These are phyloP conservation scores for Agrilus planipennis DNA, from an alignment of 1,140 invertebrate genomes.

Conservation along the genomic window DNA sequence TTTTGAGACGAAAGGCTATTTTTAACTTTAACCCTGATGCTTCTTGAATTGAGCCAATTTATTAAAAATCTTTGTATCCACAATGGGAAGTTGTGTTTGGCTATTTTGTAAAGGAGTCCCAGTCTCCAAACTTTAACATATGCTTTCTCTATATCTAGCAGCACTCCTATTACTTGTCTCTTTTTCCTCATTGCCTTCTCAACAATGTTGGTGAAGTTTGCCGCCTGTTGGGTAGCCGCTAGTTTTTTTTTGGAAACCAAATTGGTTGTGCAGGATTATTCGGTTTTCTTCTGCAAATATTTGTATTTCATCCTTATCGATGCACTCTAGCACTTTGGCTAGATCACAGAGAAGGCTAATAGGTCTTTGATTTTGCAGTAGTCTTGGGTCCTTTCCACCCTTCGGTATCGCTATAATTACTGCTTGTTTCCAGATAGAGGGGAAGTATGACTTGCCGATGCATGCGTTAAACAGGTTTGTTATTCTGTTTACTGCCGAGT, in stretches of 20 bases:
- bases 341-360: too few relatives aligned
- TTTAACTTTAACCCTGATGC: too few relatives aligned
- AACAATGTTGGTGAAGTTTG: not conserved
- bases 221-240: not conserved
- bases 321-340: not conserved
- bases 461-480: not conserved
- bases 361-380: too few relatives aligned
- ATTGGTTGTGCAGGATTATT: not conserved
- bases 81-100: too few relatives aligned
- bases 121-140: not conserved
- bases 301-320: not conserved
- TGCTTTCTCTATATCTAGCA: constrained; percentile 1
- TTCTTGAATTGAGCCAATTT: too few relatives aligned
- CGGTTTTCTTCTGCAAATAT: not conserved
- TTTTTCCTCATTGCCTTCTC: not conserved
- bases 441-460: not conserved
- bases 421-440: not conserved
- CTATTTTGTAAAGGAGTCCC: too few relatives aligned
- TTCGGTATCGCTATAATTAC: not conserved
- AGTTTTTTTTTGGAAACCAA: not conserved
- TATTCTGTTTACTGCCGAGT: too few relatives aligned
- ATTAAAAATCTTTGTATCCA: too few relatives aligned
- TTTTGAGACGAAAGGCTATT: too few relatives aligned
- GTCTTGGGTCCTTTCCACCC: not conserved
- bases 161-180: not conserved